These are phyloP conservation scores for Natrix natrix DNA, from an alignment of 2,797 vertebrate species.

Conservation along the genomic window DNA sequence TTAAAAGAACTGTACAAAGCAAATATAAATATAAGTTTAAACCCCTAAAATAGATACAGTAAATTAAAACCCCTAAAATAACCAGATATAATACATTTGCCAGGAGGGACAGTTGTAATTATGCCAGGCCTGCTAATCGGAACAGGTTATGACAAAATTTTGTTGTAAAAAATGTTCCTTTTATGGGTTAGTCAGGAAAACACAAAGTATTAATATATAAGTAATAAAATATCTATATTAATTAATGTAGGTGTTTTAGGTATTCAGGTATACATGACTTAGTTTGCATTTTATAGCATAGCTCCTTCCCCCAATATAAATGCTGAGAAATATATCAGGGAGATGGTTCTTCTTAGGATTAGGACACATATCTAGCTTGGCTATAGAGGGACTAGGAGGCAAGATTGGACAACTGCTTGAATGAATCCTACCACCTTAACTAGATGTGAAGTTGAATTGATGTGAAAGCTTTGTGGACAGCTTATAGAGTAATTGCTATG, in stretches of 20 bases:
- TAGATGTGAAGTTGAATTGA: not conserved
- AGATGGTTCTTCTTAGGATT: not conserved
- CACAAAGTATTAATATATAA: not conserved
- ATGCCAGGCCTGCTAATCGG: too few relatives aligned
- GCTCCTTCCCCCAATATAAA: not conserved
- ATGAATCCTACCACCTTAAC: not conserved
- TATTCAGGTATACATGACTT: not conserved
- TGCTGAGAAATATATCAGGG: not conserved
- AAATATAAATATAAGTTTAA: too few relatives aligned
- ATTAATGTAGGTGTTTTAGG: not conserved
- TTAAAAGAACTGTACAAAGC: too few relatives aligned
- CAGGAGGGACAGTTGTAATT: too few relatives aligned
- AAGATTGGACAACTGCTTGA: not conserved
- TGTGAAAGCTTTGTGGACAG: not conserved
- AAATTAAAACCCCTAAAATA: too few relatives aligned
- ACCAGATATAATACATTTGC: too few relatives aligned
- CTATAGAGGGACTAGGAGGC: not conserved
- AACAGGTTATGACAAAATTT: not conserved
- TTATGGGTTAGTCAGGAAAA: not conserved
- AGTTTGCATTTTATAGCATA: not conserved
- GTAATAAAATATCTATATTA: not conserved
- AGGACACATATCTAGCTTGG: too few relatives aligned
- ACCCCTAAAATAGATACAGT: too few relatives aligned
- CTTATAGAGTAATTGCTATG: not conserved
- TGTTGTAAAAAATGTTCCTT: not conserved